Conservation (phyloP, 2,113 vertebrate genomes). For the Poeciliopsis prolifica region DNA sequence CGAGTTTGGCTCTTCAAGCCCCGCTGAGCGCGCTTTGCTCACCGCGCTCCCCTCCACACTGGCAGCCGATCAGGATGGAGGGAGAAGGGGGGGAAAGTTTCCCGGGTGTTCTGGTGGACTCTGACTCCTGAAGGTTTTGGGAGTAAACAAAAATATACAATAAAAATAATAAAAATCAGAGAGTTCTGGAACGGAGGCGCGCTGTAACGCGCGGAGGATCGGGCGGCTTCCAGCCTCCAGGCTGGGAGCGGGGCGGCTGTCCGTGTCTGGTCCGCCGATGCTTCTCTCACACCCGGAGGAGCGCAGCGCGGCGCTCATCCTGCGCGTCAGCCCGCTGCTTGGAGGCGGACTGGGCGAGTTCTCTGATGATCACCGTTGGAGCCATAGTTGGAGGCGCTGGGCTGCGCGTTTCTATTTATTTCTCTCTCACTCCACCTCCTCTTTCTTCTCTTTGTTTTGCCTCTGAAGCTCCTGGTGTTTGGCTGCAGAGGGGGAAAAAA, state of each 20-base stretch:
- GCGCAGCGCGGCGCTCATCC: conserved; percentile 48
- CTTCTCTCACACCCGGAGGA: conserved; percentile 36
- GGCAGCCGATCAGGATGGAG: too few species aligned
- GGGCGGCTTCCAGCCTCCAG: conserved; percentile 30
- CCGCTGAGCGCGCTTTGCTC: conserved; percentile 31
- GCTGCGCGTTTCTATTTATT: conserved; percentile 27
- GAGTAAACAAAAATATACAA: not conserved
- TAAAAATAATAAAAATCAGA: not conserved
- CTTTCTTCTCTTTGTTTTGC: not conserved
- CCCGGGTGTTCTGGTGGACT: not conserved
- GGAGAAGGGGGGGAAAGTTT: not conserved
- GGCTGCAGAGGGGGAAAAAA: not conserved
- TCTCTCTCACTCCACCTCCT: conserved; percentile 18
- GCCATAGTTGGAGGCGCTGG: conserved; percentile 41
- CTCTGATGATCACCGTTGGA: conserved; percentile 34
- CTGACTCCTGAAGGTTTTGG: not conserved
- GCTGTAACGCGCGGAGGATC: conserved; percentile 17
- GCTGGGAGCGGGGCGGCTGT: conserved; percentile 23
- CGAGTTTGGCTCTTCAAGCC: conserved; percentile 20
- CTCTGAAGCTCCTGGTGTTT: not conserved
- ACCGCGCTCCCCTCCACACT: conserved; percentile 15
- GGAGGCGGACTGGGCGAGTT: conserved; percentile 27
- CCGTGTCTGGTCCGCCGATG: conserved; percentile 37
- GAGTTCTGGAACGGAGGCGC: conserved; percentile 38
- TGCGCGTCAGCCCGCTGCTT: conserved; percentile 50